Evolutionary conservation across 1,140 invertebrate genomes (phyloP).

Genomic region (Lasioglossum baleicum): DNA sequence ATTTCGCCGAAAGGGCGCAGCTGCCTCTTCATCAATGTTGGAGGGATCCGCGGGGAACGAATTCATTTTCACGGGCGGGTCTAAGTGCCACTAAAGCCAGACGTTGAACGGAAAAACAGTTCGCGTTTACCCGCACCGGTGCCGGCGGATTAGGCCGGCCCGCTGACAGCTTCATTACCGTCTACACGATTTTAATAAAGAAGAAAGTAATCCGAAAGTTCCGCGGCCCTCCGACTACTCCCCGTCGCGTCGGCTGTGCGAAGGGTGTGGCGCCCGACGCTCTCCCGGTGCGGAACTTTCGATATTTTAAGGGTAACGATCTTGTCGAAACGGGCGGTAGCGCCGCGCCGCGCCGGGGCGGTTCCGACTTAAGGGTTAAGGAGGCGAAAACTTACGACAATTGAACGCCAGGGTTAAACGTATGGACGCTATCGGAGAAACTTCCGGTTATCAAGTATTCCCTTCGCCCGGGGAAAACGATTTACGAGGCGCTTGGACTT

Average conservation of each 20-base stretch:
- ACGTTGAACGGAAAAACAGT: background rate
- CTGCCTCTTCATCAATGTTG: background rate
- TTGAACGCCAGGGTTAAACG: conserved; percentile 55
- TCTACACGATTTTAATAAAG: conserved; percentile 54
- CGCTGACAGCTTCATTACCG: conserved; percentile 36
- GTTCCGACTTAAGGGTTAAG: conserved; percentile 43
- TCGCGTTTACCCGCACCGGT: background rate
- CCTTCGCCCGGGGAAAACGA: conserved; percentile 1
- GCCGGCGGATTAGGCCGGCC: background rate
- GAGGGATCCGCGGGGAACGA: background rate
- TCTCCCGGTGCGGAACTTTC: conserved; percentile 25
- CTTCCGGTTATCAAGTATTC: conserved; percentile 44
- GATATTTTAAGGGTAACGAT: conserved; percentile 57
- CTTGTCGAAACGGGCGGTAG: conserved; percentile 36
- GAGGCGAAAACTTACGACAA: conserved; percentile 60
- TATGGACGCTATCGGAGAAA: conserved; percentile 52
- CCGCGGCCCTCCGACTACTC: background rate
- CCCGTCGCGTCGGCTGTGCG: no score
- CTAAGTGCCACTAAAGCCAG: background rate
- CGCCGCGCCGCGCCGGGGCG: conserved; percentile 6
- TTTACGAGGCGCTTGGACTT: conserved; percentile 19
- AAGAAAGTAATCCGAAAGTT: conserved; percentile 49
- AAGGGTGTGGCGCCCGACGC: background rate
- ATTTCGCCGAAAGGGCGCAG: background rate
- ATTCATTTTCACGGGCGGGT: background rate